Percentiles rank a stretch among this genome's conserved stretches.
Evolutionary conservation across 2,113 vertebrate species (phyloP).

Genomic region (Chionodraco myersi): DNA sequence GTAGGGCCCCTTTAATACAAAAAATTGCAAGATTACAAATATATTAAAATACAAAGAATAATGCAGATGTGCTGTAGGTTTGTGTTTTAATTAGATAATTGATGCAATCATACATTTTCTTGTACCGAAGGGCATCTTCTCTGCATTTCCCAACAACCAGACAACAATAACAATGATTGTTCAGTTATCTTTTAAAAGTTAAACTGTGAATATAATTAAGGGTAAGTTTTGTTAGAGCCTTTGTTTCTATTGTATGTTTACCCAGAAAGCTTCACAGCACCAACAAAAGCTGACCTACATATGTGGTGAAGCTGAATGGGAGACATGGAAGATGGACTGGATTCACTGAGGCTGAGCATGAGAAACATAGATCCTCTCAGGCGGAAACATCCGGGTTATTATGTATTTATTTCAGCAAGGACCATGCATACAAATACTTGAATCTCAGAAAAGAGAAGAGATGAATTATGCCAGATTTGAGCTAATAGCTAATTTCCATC

Average conservation of each 20-base stretch:
- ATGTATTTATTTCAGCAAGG: no score
- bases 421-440: no score
- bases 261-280: constrained; percentile 35
- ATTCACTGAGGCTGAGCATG: constrained; percentile 61
- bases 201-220: constrained; percentile 54
- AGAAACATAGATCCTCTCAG: constrained; percentile 61
- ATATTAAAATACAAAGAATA: background rate
- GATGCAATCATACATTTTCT: background rate
- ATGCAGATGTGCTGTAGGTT: background rate
- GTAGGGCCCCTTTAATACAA: no score
- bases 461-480: no score
- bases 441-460: no score
- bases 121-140: background rate
- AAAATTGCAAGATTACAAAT: background rate
- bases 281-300: constrained; percentile 81
- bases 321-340: constrained; percentile 49
- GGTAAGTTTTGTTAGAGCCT: constrained; percentile 51
- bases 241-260: constrained; percentile 66
- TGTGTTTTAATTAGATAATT: constrained; percentile 15
- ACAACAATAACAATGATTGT: constrained; percentile 71
- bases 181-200: constrained; percentile 3
- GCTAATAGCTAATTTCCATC: no score
- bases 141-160: constrained; percentile 57
- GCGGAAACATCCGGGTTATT: constrained; percentile 34
- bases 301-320: constrained; percentile 50